These are phyloP conservation scores for Panagrolaimus sp. DNA, from an alignment of 1,140 invertebrate genomes.

Conservation along the genomic window DNA sequence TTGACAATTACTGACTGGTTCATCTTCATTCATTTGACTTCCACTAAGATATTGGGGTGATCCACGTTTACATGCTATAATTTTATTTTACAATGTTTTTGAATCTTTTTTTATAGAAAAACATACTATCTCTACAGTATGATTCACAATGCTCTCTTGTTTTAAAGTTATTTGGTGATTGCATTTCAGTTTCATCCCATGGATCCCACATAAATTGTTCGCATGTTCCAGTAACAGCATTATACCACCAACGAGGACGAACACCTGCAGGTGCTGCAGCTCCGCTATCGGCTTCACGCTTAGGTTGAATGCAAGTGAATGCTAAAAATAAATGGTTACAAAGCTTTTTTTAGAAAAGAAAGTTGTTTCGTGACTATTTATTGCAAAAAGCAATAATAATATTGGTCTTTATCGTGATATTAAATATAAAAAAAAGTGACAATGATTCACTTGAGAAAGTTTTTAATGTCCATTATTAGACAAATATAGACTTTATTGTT, in stretches of 20 bases:
- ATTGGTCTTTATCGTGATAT: too few relatives aligned
- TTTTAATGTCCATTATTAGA: too few relatives aligned
- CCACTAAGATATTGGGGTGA: slow-evolving; percentile 55
- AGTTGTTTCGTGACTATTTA: slow-evolving; percentile 44
- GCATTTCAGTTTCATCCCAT: slow-evolving; percentile 56
- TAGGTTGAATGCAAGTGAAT: slow-evolving; percentile 57
- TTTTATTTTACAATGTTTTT: background rate
- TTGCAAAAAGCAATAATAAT: slow-evolving; percentile 41
- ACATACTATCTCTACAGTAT: slow-evolving; percentile 55
- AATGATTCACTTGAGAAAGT: too few relatives aligned
- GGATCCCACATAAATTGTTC: slow-evolving; percentile 59
- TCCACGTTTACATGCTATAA: slow-evolving; percentile 54
- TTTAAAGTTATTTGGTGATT: slow-evolving; percentile 58
- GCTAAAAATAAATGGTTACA: slow-evolving; percentile 39
- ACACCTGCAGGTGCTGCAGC: slow-evolving; percentile 53
- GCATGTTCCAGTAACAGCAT: slow-evolving; percentile 55
- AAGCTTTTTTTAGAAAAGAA: background rate
- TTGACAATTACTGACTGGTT: slow-evolving; percentile 53
- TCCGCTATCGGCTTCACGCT: slow-evolving; percentile 53
- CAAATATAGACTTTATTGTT: too few relatives aligned
- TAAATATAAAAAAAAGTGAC: too few relatives aligned
- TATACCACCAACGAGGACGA: slow-evolving; percentile 53
- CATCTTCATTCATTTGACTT: slow-evolving; percentile 49
- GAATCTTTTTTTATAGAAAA: background rate
- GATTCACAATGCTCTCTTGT: slow-evolving; percentile 56